These are phyloP conservation scores for Dascillus cervinus DNA, from an alignment of 2,888 invertebrate genomes.

Conservation along the genomic window DNA sequence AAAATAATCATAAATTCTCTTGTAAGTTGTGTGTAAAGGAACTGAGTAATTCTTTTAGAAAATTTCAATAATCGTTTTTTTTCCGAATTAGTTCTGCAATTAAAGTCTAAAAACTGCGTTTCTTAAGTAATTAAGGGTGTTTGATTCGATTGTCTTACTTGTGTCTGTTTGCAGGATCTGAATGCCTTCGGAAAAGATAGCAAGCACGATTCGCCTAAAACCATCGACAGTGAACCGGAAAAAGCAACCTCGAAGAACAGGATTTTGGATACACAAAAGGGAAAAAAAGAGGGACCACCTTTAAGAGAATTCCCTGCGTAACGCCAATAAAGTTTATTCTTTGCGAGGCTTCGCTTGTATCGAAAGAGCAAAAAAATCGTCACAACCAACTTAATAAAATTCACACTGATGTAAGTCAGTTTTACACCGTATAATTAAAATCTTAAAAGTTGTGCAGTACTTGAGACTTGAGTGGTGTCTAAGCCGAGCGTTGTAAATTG, in stretches of 20 bases:
- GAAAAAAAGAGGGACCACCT: constrained; percentile 35
- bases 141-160: constrained; percentile 7
- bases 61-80: neutral
- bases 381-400: constrained; percentile 11
- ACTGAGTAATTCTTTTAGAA: neutral
- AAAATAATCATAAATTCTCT: constrained; percentile 6
- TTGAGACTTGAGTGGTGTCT: too few relatives aligned
- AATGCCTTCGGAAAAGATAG: constrained; percentile 26
- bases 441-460: too few relatives aligned
- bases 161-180: constrained; percentile 33
- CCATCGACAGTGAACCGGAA: constrained; percentile 26
- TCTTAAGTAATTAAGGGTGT: too few relatives aligned
- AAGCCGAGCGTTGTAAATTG: constrained; percentile 32
- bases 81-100: neutral
- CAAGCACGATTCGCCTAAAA: constrained; percentile 19
- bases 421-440: too few relatives aligned
- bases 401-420: too few relatives aligned
- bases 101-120: too few relatives aligned
- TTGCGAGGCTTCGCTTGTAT: too few relatives aligned
- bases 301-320: too few relatives aligned
- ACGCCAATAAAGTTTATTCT: too few relatives aligned
- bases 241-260: constrained; percentile 27
- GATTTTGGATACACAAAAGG: constrained; percentile 37
- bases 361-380: too few relatives aligned
- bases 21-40: neutral